phyloP scores from a whole-genome alignment of 1,140 invertebrate genomes.

The Panagrolaimus sp. region DNA sequence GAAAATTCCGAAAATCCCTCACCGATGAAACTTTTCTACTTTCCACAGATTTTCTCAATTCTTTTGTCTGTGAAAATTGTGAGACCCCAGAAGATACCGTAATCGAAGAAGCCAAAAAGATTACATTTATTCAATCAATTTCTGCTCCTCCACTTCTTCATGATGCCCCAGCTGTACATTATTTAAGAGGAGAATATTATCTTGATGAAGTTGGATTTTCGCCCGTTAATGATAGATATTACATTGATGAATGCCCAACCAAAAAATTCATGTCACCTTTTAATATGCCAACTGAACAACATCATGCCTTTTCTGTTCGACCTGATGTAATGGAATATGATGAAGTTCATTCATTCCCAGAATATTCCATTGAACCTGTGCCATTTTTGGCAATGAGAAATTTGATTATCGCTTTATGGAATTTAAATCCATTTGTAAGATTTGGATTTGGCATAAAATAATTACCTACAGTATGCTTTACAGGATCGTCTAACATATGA shows the following conservation, averaged over 20 bases:
- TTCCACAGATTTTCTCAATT: neutral
- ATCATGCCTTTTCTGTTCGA: slow-evolving; percentile 58
- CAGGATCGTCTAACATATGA: slow-evolving; percentile 62
- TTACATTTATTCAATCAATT: slow-evolving; percentile 55
- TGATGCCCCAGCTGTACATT: slow-evolving; percentile 61
- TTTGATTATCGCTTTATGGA: slow-evolving; percentile 62
- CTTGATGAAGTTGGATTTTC: slow-evolving; percentile 61
- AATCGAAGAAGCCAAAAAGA: slow-evolving; percentile 36
- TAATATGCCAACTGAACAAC: slow-evolving; percentile 53
- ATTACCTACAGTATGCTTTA: slow-evolving; percentile 20
- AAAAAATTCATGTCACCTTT: slow-evolving; percentile 58
- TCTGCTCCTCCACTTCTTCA: slow-evolving; percentile 57
- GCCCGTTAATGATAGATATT: neutral
- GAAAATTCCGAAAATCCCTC: slow-evolving; percentile 60
- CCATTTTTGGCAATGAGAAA: slow-evolving; percentile 63
- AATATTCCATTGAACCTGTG: slow-evolving; percentile 57
- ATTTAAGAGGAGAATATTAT: slow-evolving; percentile 59
- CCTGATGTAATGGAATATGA: slow-evolving; percentile 62
- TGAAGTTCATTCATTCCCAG: slow-evolving; percentile 60
- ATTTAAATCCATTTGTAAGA: slow-evolving; percentile 61
- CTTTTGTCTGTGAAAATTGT: neutral
- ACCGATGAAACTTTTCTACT: slow-evolving; percentile 9
- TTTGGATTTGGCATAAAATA: slow-evolving; percentile 19
- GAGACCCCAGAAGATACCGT: slow-evolving; percentile 7
- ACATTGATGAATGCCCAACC: neutral